Percentiles rank a stretch among this genome's conserved stretches.
Evolutionary conservation across 2,113 vertebrate genomes (phyloP).

Genomic region (Sisor rabdophorus): DNA sequence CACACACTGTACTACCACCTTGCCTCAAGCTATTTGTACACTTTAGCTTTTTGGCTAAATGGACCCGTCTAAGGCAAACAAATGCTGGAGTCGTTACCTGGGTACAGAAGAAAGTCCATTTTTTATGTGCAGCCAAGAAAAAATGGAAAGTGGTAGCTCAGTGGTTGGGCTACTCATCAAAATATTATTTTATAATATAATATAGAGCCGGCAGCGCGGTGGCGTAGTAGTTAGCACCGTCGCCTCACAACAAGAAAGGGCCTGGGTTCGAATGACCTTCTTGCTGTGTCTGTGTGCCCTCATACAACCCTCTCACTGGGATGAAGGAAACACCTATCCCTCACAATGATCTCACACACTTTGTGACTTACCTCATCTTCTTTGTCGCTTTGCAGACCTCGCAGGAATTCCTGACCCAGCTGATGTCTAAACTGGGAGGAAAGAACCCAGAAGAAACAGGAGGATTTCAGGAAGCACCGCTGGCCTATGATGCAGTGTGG

Average conservation of each 20-base stretch:
- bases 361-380: neutral
- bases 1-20: constrained; percentile 8
- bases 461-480: constrained; percentile 88
- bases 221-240: no score
- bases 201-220: no score
- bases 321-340: constrained; percentile 2
- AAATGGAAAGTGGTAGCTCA: neutral
- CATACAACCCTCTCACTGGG: constrained; percentile 8
- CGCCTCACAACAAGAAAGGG: no score
- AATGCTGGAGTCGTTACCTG: constrained; percentile 25
- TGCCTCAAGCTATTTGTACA: constrained; percentile 39
- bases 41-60: constrained; percentile 38
- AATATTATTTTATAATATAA: no score
- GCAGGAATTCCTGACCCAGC: constrained; percentile 85
- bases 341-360: neutral
- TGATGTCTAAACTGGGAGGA: constrained; percentile 83
- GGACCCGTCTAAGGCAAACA: constrained; percentile 36
- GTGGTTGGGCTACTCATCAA: no score
- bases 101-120: constrained; percentile 18
- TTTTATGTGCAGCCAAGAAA: constrained; percentile 1
- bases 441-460: constrained; percentile 89
- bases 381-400: constrained; percentile 74
- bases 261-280: no score
- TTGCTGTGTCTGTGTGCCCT: no score
- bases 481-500: constrained; percentile 94